Evolutionary conservation across 2,113 vertebrate species (phyloP), one percentile per base, ranked within the genome.

Genomic region (Cettia cetti): DNA sequence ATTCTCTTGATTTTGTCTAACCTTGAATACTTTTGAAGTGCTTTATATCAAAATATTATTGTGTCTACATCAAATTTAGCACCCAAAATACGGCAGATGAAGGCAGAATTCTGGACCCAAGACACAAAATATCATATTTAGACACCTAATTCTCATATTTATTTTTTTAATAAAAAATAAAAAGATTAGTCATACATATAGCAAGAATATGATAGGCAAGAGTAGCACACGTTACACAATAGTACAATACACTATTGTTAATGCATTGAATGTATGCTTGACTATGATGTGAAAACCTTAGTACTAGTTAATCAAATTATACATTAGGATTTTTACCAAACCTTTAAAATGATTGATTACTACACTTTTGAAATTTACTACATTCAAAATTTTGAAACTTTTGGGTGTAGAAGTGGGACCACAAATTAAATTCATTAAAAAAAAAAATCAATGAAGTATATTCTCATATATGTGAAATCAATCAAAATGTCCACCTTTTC

Each of bases 171-270:
- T 50, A 71, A 80, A 86, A 13, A 45, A 44, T 27, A 16, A 68
- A 42, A 69, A 40, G 2, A 31, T 59, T 56, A 28, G 13, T 89
- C 0, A 1, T 22, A 24, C 0, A 0, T 45, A 8, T 35, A 75
- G 37, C 2, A 59, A 77, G 16, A 53, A 37, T 66, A 54, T 49
- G 49, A 70, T 7, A 92, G 44, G 35, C 9, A 63, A 15, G 23
- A 92, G 15, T 15, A 82, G 13, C 7, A 27, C 3, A 7, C 20
- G 8, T 45, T 63, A 45, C 15, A 75, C 61, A 52, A 18, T 26
- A 30, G 39, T 39, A 68, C 12, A 63, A 59, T n/a, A 27, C 13
- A 52, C 15, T 57, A 49, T 24, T 84, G 15, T 4, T 87, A 79
- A 71, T 45, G 27, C 15, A 60, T 37, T 68, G 27, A 59, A 27